Percentiles rank a stretch among this genome's conserved stretches.
Conservation (phyloP, 2,888 invertebrate genomes). For the Chalcis sispes region DNA sequence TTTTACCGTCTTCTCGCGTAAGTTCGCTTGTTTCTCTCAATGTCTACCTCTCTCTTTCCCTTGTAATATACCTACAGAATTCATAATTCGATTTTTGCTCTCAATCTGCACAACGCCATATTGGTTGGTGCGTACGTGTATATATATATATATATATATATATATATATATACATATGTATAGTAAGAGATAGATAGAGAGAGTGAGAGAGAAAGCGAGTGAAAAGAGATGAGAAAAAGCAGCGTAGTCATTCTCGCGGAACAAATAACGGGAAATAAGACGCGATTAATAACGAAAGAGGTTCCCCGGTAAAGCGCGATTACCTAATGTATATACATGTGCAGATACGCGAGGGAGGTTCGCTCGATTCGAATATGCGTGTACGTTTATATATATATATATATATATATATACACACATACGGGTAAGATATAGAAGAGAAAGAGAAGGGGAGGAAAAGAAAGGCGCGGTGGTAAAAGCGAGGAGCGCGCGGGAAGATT, state of each 20-base stretch:
- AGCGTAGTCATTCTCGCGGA: slow-evolving; percentile 2
- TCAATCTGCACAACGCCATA: background rate
- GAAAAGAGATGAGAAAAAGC: too few relatives aligned
- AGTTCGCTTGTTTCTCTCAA: too few relatives aligned
- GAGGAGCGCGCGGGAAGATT: slow-evolving; percentile 48
- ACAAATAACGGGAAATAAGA: slow-evolving; percentile 51
- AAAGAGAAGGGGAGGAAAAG: background rate
- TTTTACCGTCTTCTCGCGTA: too few relatives aligned
- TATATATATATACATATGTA: too few relatives aligned
- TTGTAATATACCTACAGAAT: slow-evolving; percentile 42
- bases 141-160: background rate
- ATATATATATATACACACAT: background rate
- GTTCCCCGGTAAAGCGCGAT: background rate
- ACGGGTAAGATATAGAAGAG: background rate
- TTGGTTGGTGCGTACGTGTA: too few relatives aligned
- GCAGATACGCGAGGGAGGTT: too few relatives aligned
- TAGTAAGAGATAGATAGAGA: too few relatives aligned
- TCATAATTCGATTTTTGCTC: slow-evolving; percentile 36
- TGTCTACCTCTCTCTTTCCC: background rate
- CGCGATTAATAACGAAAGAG: slow-evolving; percentile 52
- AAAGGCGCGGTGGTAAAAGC: too few relatives aligned
- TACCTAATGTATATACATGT: background rate
- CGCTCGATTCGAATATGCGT: too few relatives aligned
- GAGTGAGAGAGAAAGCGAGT: too few relatives aligned
- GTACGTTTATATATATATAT: slow-evolving; percentile 7